Evolutionary conservation across 2,888 invertebrate genomes (phyloP), one percentile per base, ranked within the genome.

Genomic region (Ommatoiulus sabulosus): DNA sequence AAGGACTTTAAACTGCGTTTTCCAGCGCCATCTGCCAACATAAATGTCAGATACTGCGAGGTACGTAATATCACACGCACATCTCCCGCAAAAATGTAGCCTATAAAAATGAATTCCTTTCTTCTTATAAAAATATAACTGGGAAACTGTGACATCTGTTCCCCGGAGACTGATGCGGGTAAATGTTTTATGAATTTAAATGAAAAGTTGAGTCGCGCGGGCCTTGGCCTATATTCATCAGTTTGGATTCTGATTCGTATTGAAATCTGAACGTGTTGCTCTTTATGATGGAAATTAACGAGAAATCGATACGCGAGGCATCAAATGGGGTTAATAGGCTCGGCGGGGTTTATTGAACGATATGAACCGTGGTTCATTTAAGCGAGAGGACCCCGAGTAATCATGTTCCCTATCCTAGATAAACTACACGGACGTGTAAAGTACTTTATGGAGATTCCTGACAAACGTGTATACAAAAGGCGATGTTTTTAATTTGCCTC

Each of bases 191-290:
- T n/a, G 72, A 24, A 8, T 20, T n/a, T 35, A 35, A 35, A 35
- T 72, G 24, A 6, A 8, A 72, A n/a, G 20, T 72, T 24, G 10
- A 72, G 2, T 6, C 10, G 24, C 10, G 24, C 0, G n/a, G 24
- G 10, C 72, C 72, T 72, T 72, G 72, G 72, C 72, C 72, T 24
- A 63, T 72, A n/a, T 72, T 72, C 24, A 20, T 72, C 24, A 72
- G 8, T 72, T 72, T 10, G 8, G 6, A 72, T 72, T 24, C 24
- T 24, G 72, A 72, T 72, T 72, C 72, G 72, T 72, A 24, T 72
- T 72, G 72, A 72, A 72, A 72, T 72, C 72, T 72, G 72, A 72
- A 72, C 72, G 24, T 72, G 72, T 72, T 72, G 72, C 72, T 72
- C 24, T 7, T 72, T n/a, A 8, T 20, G 72, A 72, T 72, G 72